These are phyloP conservation scores for Hoplodrina blanda DNA, from an alignment of 2,888 invertebrate genomes.

Conservation along the genomic window DNA sequence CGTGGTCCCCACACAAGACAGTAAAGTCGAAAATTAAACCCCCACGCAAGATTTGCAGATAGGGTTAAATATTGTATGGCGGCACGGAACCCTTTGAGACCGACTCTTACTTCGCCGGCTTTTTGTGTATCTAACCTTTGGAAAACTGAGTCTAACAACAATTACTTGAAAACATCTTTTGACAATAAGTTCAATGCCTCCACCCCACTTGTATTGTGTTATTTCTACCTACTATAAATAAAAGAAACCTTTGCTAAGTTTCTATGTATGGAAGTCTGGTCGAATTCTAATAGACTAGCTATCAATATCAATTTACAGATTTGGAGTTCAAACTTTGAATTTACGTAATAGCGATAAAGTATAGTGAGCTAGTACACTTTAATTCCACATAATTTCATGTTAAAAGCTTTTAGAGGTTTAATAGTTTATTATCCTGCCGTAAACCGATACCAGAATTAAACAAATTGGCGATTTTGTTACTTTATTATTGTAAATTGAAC, in stretches of 20 bases:
- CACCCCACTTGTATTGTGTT: background rate
- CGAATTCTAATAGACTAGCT: slow-evolving; percentile 29
- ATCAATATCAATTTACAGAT: slow-evolving; percentile 45
- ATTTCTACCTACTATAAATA: background rate
- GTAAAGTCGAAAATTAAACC: too few relatives aligned
- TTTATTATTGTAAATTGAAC: background rate
- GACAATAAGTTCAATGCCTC: background rate
- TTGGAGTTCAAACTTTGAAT: slow-evolving; percentile 43
- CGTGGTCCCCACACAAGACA: too few relatives aligned
- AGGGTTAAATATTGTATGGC: too few relatives aligned
- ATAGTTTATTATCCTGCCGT: slow-evolving; percentile 23
- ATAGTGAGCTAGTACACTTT: slow-evolving; percentile 28
- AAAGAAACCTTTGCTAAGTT: slow-evolving; percentile 4
- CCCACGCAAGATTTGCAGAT: too few relatives aligned
- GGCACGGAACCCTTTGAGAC: too few relatives aligned
- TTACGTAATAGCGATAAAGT: slow-evolving; percentile 34
- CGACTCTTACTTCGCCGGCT: too few relatives aligned
- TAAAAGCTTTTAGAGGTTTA: slow-evolving; percentile 42
- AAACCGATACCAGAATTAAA: background rate
- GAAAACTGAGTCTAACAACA: slow-evolving; percentile 4
- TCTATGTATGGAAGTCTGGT: slow-evolving; percentile 4
- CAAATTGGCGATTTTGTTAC: background rate
- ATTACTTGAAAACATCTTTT: slow-evolving; percentile 18
- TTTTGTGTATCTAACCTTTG: slow-evolving; percentile 12
- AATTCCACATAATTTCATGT: slow-evolving; percentile 32